These are phyloP conservation scores for Ptilonorhynchus violaceus DNA, from an alignment of 2,113 vertebrate genomes.

Conservation along the genomic window DNA sequence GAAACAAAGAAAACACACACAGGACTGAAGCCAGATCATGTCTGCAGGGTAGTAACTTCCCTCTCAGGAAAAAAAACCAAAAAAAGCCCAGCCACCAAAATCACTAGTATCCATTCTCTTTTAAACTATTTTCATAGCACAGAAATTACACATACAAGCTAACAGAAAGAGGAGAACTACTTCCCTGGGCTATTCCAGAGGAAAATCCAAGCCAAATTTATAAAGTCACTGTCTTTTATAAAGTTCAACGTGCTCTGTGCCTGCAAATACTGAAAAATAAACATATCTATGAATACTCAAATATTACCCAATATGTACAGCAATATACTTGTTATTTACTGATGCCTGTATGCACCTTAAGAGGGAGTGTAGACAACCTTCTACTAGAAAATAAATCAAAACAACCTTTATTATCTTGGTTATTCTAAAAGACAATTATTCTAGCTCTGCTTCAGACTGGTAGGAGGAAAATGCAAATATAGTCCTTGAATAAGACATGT, in stretches of 20 bases:
- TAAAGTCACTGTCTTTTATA: background rate
- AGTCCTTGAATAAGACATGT: background rate
- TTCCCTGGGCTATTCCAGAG: background rate
- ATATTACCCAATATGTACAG: background rate
- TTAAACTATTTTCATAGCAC: background rate
- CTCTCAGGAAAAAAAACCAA: background rate
- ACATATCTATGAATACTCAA: background rate
- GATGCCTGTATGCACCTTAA: background rate
- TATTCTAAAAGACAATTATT: background rate
- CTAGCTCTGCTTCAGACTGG: background rate
- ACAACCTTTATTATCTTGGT: background rate
- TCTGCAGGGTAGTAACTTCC: background rate
- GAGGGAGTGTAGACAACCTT: background rate
- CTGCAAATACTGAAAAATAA: background rate
- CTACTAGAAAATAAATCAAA: background rate
- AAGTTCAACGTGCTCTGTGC: background rate
- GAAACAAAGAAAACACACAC: background rate
- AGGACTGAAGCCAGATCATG: background rate
- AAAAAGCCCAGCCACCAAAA: background rate
- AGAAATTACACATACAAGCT: background rate
- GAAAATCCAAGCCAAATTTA: background rate
- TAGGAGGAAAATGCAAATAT: background rate
- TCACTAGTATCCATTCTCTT: background rate
- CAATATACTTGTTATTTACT: background rate
- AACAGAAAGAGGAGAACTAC: background rate